A percentile compares a stretch with the other conserved stretches of the same genome.
Conservation (phyloP, 92 coral and sea anemone species). For the Meandrina meandrites region DNA sequence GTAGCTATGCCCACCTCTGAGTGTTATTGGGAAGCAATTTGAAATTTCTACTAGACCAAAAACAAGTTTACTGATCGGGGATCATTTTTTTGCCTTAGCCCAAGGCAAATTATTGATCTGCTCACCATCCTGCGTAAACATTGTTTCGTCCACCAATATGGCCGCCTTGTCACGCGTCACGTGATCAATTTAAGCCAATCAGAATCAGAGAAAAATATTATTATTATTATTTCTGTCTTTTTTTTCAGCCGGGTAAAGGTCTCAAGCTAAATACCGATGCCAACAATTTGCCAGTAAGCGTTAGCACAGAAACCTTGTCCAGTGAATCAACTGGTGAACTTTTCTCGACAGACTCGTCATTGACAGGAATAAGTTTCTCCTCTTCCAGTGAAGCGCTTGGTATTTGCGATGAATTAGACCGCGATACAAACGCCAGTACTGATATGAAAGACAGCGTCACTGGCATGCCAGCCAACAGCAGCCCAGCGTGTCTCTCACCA, state of each 20-base stretch:
- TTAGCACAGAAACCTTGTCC: not conserved
- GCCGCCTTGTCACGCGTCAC: too few relatives aligned
- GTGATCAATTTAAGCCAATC: too few relatives aligned
- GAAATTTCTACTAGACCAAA: too few relatives aligned
- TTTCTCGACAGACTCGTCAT: conserved; percentile 22
- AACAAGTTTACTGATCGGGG: too few relatives aligned
- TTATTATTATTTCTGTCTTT: not conserved
- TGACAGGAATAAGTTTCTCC: conserved; percentile 39
- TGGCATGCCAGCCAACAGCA: not conserved
- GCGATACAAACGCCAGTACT: not conserved
- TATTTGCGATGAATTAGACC: not conserved
- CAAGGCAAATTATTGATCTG: too few relatives aligned
- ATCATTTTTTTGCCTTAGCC: too few relatives aligned
- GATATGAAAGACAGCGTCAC: not conserved
- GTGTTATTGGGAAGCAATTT: too few relatives aligned
- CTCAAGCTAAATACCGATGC: not conserved
- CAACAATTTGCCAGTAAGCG: not conserved
- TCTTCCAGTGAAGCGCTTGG: conserved; percentile 21
- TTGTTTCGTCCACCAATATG: too few relatives aligned
- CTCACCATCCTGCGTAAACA: too few relatives aligned
- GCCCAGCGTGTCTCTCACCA: not conserved
- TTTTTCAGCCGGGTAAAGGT: not conserved
- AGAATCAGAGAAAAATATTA: too few relatives aligned
- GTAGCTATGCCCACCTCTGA: too few relatives aligned
- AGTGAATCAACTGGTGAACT: conserved; percentile 22